phyloP scores from a whole-genome alignment of 2,888 invertebrate genomes.

The Tipula helvola region DNA sequence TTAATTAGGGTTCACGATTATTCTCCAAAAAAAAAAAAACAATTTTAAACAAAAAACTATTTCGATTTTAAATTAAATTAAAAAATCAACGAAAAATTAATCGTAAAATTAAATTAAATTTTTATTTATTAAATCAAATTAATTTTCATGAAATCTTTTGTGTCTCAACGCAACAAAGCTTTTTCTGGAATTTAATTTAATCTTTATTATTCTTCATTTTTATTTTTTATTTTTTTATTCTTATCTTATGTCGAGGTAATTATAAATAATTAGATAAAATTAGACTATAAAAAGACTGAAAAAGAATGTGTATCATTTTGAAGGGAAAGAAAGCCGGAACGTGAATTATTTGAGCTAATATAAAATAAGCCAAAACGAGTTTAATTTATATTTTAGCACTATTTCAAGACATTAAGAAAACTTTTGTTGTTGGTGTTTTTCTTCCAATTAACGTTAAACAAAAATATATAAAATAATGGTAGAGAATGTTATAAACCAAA shows the following conservation, averaged over 20 bases:
- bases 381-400: neutral
- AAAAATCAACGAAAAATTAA: too few species aligned
- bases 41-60: too few species aligned
- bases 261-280: neutral
- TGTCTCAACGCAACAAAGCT: neutral
- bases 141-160: neutral
- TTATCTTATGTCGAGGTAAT: neutral
- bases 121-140: neutral
- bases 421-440: neutral
- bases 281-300: neutral
- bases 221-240: neutral
- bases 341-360: neutral
- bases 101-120: neutral
- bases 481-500: neutral
- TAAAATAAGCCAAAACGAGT: neutral
- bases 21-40: too few species aligned
- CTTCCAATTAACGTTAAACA: neutral
- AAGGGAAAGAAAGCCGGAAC: neutral
- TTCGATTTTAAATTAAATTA: too few species aligned
- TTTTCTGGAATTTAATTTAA: neutral
- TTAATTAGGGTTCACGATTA: too few species aligned
- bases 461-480: neutral
- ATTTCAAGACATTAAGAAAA: neutral
- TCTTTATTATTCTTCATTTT: neutral
- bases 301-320: neutral